Evolutionary conservation across 2,797 vertebrate genomes (phyloP).

Genomic region (Channallabes apus): DNA sequence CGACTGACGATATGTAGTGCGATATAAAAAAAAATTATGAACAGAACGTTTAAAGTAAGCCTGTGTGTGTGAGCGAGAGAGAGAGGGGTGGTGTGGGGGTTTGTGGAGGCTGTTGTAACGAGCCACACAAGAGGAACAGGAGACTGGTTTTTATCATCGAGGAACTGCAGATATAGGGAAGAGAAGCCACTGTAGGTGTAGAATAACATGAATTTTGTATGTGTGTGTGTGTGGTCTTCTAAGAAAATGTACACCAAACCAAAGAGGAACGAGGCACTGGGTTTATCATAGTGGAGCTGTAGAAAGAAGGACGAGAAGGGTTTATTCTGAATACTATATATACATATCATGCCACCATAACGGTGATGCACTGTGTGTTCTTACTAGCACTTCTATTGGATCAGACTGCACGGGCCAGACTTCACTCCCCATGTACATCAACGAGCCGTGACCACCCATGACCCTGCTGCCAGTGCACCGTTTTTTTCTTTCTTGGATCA

Average conservation of each 20-base stretch:
- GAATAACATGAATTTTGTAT: not conserved
- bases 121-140: not conserved
- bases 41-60: not conserved
- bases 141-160: not conserved
- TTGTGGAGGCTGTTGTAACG: not conserved
- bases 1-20: not conserved
- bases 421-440: too few relatives aligned
- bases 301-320: not conserved
- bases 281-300: not conserved
- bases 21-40: not conserved
- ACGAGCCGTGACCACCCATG: too few relatives aligned
- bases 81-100: not conserved
- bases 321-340: slow-evolving; percentile 6
- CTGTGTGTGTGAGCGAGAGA: not conserved
- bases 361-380: too few relatives aligned
- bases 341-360: too few relatives aligned
- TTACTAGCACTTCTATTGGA: too few relatives aligned
- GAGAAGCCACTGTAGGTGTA: not conserved
- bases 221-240: not conserved
- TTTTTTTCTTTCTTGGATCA: too few relatives aligned
- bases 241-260: not conserved
- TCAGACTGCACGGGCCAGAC: too few relatives aligned
- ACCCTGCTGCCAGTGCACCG: too few relatives aligned
- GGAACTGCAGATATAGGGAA: not conserved
- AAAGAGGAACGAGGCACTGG: not conserved